These are phyloP conservation scores for Lycocerus yunnanus DNA, from an alignment of 2,888 invertebrate genomes.

Conservation along the genomic window DNA sequence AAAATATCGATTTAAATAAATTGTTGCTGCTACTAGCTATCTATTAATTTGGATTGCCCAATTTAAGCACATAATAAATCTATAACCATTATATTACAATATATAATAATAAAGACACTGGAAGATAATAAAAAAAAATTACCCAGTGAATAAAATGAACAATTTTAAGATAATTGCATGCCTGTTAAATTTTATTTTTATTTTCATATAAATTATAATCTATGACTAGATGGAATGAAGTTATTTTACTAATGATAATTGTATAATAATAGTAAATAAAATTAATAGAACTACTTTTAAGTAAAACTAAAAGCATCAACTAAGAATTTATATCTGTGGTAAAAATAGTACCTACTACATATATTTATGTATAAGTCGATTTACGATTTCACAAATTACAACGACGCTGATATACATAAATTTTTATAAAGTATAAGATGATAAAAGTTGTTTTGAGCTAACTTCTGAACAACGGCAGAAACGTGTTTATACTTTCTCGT, in stretches of 20 bases:
- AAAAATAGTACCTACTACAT: background rate
- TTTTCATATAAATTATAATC: background rate
- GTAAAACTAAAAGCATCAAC: background rate
- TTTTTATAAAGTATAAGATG: background rate
- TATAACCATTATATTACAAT: background rate
- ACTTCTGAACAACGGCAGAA: background rate
- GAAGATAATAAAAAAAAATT: background rate
- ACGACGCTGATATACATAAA: background rate
- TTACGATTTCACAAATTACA: background rate
- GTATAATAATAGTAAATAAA: background rate
- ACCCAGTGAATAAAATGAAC: background rate
- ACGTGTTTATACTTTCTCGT: background rate
- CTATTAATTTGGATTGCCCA: background rate
- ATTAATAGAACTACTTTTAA: background rate
- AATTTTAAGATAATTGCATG: background rate
- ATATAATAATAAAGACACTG: background rate
- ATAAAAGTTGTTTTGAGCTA: background rate
- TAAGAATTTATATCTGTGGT: background rate
- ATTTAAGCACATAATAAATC: background rate
- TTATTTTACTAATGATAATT: background rate
- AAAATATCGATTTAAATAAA: background rate
- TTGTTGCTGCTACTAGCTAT: background rate
- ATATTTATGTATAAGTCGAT: background rate
- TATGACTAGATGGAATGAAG: background rate
- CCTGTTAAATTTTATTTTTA: background rate